phyloP scores from a whole-genome alignment of 1,140 invertebrate species.

The Asbolus verrucosus region DNA sequence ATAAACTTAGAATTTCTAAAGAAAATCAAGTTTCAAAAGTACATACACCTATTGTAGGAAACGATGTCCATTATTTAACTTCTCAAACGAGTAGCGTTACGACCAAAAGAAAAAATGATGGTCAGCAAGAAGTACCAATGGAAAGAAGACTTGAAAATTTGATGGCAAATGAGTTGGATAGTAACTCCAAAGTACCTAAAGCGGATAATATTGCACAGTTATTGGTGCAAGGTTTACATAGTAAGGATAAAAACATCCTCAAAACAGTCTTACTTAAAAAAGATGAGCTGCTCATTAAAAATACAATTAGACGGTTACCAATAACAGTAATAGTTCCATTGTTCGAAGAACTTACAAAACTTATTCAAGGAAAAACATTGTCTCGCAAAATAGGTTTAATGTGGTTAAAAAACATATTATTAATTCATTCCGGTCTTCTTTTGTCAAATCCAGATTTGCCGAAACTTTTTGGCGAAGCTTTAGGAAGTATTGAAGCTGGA shows the following conservation, averaged over 20 bases:
- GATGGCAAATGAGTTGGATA: slow-evolving; percentile 66
- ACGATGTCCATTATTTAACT: slow-evolving; percentile 67
- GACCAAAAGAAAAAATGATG: slow-evolving; percentile 66
- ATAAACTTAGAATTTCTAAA: slow-evolving; percentile 58
- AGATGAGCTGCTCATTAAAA: slow-evolving; percentile 70
- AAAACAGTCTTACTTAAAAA: slow-evolving; percentile 69
- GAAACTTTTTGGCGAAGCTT: slow-evolving; percentile 69
- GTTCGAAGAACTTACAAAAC: slow-evolving; percentile 71
- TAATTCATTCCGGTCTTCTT: slow-evolving; percentile 73
- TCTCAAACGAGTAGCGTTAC: slow-evolving; percentile 60
- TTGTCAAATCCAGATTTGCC: slow-evolving; percentile 70
- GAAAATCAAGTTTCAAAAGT: slow-evolving; percentile 64
- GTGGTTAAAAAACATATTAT: slow-evolving; percentile 73
- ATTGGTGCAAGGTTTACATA: slow-evolving; percentile 81
- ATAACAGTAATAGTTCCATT: slow-evolving; percentile 72
- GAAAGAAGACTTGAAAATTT: slow-evolving; percentile 81
- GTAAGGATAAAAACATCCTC: slow-evolving; percentile 77
- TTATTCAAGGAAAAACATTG: slow-evolving; percentile 73
- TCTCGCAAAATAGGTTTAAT: slow-evolving; percentile 70
- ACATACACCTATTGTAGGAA: slow-evolving; percentile 65
- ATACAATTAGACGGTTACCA: slow-evolving; percentile 73
- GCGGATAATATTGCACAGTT: slow-evolving; percentile 79
- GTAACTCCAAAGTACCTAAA: slow-evolving; percentile 64
- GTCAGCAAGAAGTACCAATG: slow-evolving; percentile 77
- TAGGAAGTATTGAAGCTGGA: slow-evolving; percentile 73